Evolutionary conservation across 2,113 vertebrate species (phyloP), one percentile per base, ranked within the genome.

Genomic region (Suncus etruscus): DNA sequence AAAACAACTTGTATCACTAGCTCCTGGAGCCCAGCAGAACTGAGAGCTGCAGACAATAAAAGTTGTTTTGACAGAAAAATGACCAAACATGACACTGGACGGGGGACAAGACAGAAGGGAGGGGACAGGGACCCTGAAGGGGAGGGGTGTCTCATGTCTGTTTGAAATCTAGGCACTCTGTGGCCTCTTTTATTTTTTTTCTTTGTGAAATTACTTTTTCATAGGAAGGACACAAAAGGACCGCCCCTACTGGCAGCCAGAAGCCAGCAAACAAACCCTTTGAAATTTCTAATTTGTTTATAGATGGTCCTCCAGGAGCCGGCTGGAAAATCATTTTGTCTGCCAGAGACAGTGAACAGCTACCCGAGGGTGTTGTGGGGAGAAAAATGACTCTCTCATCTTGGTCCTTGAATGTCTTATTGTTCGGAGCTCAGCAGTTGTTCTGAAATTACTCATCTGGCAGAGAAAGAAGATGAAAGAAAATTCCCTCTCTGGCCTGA

Each of bases 211-310:
- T 91, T 95, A 89, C 81, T 92, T 97, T 92, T 90, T 95, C 82
- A n/a, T 79, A 83, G 78, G 89, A 96, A 93, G 75, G 95, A 87
- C 94, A 91, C 27, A 90, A 96, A 97, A 89, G 92, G 89, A 94
- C 0, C 0, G 83, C 94, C 78, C 78, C 86, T 79, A 48, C 83
- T 93, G 81, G 72, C 66, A 96, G 95, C 54, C 91, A 94, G 84
- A 86, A 96, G 80, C 82, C 87, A 95, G 83, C 94, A 97, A 96
- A 96, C 77, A 97, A 96, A 90, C 69, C 22, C 88, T 92, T 86
- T 95, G 95, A 97, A 97, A 94, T 95, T 94, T 89, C 81, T 92
- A 94, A 27, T 97, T 96, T 96, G 31, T 94, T 97, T 96, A 95
- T 92, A 92, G 91, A 90, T 89, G 75, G 91, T 94, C 93, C 92